Percentiles rank a stretch among this genome's conserved stretches.
These are phyloP conservation scores for Phylloscopus trochiloides DNA, from an alignment of 2,113 vertebrate genomes.

Conservation along the genomic window DNA sequence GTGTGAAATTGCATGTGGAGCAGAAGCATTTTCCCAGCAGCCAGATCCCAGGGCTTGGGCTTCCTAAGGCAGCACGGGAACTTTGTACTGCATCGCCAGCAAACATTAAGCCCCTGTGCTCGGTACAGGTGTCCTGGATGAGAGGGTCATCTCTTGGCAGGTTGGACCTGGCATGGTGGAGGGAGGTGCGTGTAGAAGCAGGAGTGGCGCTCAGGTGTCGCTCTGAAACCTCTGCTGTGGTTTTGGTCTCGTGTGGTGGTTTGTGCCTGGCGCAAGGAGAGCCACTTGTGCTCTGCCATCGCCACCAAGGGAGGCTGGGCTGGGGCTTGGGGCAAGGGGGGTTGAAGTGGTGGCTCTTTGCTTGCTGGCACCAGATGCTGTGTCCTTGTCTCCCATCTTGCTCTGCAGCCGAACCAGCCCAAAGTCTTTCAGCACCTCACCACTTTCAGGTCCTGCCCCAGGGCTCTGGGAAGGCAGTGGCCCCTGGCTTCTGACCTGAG, in stretches of 20 bases:
- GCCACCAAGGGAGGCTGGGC: not conserved
- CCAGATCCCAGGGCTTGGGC: not conserved
- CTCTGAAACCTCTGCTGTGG: not conserved
- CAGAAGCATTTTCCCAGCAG: constrained; percentile 25
- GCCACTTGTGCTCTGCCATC: not conserved
- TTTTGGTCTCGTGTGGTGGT: not conserved
- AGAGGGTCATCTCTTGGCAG: not conserved
- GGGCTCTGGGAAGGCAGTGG: not conserved
- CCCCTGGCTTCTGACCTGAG: not conserved
- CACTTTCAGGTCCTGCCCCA: fast-evolving
- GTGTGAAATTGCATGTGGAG: constrained; percentile 29
- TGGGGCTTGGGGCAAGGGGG: fast-evolving
- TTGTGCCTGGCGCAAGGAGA: fast-evolving
- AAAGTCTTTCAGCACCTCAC: fast-evolving
- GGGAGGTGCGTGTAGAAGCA: not conserved
- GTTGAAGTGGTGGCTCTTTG: not conserved
- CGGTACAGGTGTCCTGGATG: fast-evolving
- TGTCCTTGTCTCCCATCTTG: not conserved
- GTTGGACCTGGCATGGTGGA: not conserved
- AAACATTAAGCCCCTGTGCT: not conserved
- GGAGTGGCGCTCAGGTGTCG: fast-evolving
- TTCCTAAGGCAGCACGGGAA: not conserved
- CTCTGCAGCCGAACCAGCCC: fast-evolving
- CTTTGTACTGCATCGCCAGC: not conserved
- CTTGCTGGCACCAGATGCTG: fast-evolving